Evolutionary conservation across 2,113 vertebrate genomes (phyloP).

Genomic region (Strix uralensis): DNA sequence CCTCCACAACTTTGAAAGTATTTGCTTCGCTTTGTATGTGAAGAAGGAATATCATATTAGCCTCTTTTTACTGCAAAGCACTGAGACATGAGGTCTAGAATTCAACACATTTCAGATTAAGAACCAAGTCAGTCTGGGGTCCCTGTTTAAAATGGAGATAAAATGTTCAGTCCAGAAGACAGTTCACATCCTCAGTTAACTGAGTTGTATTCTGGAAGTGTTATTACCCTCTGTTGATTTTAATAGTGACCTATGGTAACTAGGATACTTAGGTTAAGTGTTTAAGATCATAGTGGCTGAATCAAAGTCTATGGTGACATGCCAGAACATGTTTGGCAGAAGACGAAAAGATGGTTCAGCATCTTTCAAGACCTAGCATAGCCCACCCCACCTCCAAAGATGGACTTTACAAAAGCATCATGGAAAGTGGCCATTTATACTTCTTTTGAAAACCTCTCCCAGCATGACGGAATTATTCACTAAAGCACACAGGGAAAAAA

Average conservation of each 20-base stretch:
- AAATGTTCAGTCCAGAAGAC: not conserved
- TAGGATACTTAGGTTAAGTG: not conserved
- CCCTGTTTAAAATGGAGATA: not conserved
- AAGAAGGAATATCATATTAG: not conserved
- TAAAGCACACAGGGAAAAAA: not conserved
- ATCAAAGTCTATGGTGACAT: not conserved
- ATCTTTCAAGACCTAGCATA: not conserved
- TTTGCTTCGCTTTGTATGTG: not conserved
- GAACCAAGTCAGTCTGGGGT: not conserved
- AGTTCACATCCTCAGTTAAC: not conserved
- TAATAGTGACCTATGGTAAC: not conserved
- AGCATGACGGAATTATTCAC: not conserved
- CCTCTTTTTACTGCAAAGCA: not conserved
- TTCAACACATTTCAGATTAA: not conserved
- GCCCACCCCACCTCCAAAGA: not conserved
- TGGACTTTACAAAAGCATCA: not conserved
- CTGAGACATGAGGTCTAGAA: not conserved
- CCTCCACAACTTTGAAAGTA: not conserved
- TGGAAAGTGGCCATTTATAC: not conserved
- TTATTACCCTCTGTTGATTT: not conserved
- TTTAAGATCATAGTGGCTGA: not conserved
- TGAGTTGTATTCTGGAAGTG: not conserved
- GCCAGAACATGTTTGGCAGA: not conserved
- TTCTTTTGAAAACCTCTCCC: not conserved
- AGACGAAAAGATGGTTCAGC: not conserved